Conservation (phyloP, 1,140 invertebrate genomes). For the Drosophila subpulchrella region DNA sequence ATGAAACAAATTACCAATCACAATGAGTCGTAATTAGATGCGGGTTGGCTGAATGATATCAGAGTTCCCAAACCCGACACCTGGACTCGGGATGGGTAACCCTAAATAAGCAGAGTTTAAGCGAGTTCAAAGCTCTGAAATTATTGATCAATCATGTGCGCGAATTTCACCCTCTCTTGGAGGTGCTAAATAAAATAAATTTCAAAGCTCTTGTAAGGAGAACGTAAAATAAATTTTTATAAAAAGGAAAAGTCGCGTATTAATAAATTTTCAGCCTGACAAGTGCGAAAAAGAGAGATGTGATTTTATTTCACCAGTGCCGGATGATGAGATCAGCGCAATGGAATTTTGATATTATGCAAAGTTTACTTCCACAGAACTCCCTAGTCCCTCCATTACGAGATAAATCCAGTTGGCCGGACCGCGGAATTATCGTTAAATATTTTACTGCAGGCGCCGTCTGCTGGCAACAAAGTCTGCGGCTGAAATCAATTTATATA, state of each 20-base stretch:
- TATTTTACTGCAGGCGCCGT: constrained; percentile 40
- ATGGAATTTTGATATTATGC: constrained; percentile 55
- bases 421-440: constrained; percentile 39
- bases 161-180: neutral
- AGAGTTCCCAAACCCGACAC: constrained; percentile 28
- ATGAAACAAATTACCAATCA: constrained; percentile 67
- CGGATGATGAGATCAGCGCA: constrained; percentile 42
- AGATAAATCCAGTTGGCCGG: constrained; percentile 1
- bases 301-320: constrained; percentile 24
- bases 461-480: constrained; percentile 11
- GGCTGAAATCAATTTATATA: constrained; percentile 34
- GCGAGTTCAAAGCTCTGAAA: constrained; percentile 59
- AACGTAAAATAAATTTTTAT: constrained; percentile 37
- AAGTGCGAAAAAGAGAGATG: constrained; percentile 65
- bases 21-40: constrained; percentile 60
- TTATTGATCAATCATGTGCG: constrained; percentile 31
- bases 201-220: constrained; percentile 40
- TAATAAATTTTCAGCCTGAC: constrained; percentile 55
- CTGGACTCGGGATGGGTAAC: constrained; percentile 20
- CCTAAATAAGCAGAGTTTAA: constrained; percentile 21
- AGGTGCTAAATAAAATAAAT: constrained; percentile 64
- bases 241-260: constrained; percentile 61
- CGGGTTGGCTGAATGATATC: constrained; percentile 12
- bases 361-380: constrained; percentile 44
- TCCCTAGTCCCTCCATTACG: constrained; percentile 2